Conservation (phyloP, 2,888 invertebrate species). For the Athalia cordata region DNA sequence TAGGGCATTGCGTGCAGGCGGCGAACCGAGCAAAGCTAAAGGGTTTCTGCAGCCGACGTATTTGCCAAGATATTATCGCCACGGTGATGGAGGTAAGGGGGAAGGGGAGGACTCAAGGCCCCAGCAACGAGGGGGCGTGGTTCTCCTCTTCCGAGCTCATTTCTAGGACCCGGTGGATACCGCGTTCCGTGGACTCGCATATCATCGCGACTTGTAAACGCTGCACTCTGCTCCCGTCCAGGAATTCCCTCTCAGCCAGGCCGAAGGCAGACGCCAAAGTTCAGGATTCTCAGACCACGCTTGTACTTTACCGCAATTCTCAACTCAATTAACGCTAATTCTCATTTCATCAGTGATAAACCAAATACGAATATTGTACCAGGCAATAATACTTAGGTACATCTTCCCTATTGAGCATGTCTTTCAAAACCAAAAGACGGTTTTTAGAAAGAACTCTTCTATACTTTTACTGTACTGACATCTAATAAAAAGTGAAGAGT, state of each 20-base stretch:
- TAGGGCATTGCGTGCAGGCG: constrained; percentile 62
- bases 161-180: constrained; percentile 36
- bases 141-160: constrained; percentile 34
- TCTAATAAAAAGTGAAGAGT: too few species aligned
- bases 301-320: constrained; percentile 16
- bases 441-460: too few species aligned
- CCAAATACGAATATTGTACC: background rate
- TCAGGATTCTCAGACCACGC: constrained; percentile 14
- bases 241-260: constrained; percentile 31
- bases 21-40: constrained; percentile 54
- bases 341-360: background rate
- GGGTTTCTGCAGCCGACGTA: constrained; percentile 56
- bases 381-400: too few species aligned
- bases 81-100: constrained; percentile 25
- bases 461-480: too few species aligned
- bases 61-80: constrained; percentile 64
- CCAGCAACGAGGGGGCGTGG: constrained; percentile 40
- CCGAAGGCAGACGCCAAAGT: constrained; percentile 30
- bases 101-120: constrained; percentile 33
- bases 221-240: constrained; percentile 24
- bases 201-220: constrained; percentile 36
- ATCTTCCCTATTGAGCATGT: too few species aligned
- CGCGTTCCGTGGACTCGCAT: constrained; percentile 30
- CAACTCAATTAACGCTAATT: background rate
- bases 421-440: too few species aligned